phyloP scores from a whole-genome alignment of 2,797 vertebrate genomes.

The Crenuchus spilurus region DNA sequence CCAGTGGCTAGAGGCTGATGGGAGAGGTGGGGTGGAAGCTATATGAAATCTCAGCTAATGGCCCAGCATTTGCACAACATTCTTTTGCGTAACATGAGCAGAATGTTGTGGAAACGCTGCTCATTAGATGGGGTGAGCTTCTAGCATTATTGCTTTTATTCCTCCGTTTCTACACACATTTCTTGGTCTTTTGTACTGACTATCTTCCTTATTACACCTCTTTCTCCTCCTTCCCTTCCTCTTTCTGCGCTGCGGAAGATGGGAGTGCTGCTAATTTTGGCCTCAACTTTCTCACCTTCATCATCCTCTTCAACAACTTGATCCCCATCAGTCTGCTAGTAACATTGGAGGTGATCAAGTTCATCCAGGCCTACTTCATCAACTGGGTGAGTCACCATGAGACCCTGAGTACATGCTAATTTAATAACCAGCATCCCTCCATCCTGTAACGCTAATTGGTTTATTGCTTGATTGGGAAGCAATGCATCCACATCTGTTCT shows the following conservation, averaged over 20 bases:
- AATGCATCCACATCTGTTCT: not conserved
- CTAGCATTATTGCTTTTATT: constrained; percentile 51
- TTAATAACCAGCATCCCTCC: not conserved
- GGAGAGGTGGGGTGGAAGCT: constrained; percentile 71
- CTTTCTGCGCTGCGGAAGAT: constrained; percentile 76
- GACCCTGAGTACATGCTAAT: not conserved
- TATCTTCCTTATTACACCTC: constrained; percentile 35
- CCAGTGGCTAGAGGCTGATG: constrained; percentile 64
- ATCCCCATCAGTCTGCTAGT: constrained; percentile 99
- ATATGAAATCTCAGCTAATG: constrained; percentile 72
- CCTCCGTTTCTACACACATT: constrained; percentile 8
- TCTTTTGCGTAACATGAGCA: constrained; percentile 42
- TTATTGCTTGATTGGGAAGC: no score
- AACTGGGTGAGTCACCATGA: constrained; percentile 95
- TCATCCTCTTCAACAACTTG: constrained; percentile 99
- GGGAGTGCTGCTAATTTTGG: constrained; percentile 98
- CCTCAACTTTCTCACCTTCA: constrained; percentile 99
- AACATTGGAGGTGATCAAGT: constrained; percentile 98
- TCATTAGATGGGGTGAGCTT: constrained; percentile 72
- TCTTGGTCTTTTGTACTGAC: constrained; percentile 15
- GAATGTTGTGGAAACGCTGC: constrained; percentile 69
- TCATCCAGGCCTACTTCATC: constrained; percentile 98
- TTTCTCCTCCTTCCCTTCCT: constrained; percentile 31
- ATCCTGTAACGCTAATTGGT: not conserved
- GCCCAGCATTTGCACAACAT: constrained; percentile 61